phyloP scores from a whole-genome alignment of 2,113 vertebrate species.

The Eudyptes chrysolophus region DNA sequence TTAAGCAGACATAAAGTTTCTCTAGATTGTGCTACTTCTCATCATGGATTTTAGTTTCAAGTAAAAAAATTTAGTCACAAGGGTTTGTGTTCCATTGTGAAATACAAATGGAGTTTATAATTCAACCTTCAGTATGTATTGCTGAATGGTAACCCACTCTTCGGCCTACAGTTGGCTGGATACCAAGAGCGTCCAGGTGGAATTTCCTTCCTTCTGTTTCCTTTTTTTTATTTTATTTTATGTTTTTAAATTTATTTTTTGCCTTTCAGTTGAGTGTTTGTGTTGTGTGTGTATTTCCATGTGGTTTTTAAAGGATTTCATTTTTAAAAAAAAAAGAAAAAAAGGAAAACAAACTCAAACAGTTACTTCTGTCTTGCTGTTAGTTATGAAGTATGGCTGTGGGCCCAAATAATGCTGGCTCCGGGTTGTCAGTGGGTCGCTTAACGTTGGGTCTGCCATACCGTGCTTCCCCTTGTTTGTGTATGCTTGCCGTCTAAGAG shows the following conservation, averaged over 20 bases:
- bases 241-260: slow-evolving; percentile 46
- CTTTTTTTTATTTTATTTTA: background rate
- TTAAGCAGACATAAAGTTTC: slow-evolving; percentile 66
- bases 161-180: slow-evolving; percentile 7
- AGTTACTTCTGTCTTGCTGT: slow-evolving; percentile 99
- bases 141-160: slow-evolving; percentile 65
- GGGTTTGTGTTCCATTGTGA: slow-evolving; percentile 44
- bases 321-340: background rate
- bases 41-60: slow-evolving; percentile 75
- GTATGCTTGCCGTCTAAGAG: slow-evolving; percentile 88
- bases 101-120: slow-evolving; percentile 69
- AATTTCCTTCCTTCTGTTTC: background rate
- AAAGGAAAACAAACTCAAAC: slow-evolving; percentile 78
- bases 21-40: slow-evolving; percentile 80
- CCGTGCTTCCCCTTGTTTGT: slow-evolving; percentile 85
- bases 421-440: slow-evolving; percentile 86
- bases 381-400: slow-evolving; percentile 98
- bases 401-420: slow-evolving; percentile 91
- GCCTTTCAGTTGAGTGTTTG: slow-evolving; percentile 61
- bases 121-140: slow-evolving; percentile 73
- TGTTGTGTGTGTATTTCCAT: background rate
- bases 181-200: slow-evolving; percentile 32
- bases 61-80: slow-evolving; percentile 65
- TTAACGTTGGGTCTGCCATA: slow-evolving; percentile 80
- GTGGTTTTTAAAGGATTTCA: slow-evolving; percentile 54